Evolutionary conservation across 2,888 invertebrate species (phyloP), one percentile per base, ranked within the genome.

Genomic region (Neuroscelio doddi): DNA sequence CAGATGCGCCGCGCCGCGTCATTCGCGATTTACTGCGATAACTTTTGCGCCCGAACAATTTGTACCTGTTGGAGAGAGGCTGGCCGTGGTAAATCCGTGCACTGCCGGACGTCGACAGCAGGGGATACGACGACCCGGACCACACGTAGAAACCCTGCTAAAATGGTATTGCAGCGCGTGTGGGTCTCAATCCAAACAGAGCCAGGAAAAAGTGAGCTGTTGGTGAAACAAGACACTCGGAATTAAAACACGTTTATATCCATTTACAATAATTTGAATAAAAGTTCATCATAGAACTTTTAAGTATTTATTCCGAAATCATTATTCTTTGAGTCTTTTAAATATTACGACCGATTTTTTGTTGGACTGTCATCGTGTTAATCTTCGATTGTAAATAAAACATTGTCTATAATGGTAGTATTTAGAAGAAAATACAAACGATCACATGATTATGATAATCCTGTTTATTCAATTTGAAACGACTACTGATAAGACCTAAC

Each of bases 21-120:
- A 77, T 79, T 74, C 69, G 74, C 75, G 77, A 80, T 80, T 78
- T 78, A 78, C 78, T 68, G 75, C 76, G 77, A 80, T 79, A 77
- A 80, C 75, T 79, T 77, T 77, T 75, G 71, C 74, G 69, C 68
- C 70, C 64, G 76, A 72, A 78, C 79, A 79, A 80, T 80, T 80
- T 80, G 79, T 79, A 79, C 75, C 74, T 75, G 79, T 77, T 77
- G 71, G 57, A 56, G 63, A 51, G 47, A 55, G 47, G 14, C 53
- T 30, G 50, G 56, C 51, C 46, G 47, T 53, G 56, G 41, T 50
- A 42, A 53, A 58, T 61, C 64, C 46, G 24, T 52, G 47, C 56
- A 49, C 52, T 55, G 57, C 46, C 55, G 52, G 55, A 64, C 65
- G 55, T 61, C 58, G 57, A 29, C 57, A 42, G 38, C 42, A 27